phyloP scores from a whole-genome alignment of 2,113 vertebrate species.

The Pangasianodon hypophthalmus region DNA sequence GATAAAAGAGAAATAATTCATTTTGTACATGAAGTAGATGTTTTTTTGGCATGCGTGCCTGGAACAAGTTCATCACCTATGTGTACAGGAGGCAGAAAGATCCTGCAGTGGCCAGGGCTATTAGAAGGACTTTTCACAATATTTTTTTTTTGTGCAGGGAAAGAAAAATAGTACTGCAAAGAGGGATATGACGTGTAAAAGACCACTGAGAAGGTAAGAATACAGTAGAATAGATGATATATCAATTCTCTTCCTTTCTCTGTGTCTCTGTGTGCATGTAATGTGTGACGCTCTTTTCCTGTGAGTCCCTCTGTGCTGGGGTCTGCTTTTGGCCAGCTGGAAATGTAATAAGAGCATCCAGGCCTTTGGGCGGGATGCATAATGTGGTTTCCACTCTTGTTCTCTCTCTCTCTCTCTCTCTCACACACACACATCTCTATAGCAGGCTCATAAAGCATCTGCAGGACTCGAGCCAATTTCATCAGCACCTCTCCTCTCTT shows the following conservation, averaged over 20 bases:
- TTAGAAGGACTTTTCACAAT: not conserved
- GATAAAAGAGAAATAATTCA: not conserved
- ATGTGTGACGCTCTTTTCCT: slow-evolving; percentile 13
- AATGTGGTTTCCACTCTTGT: slow-evolving; percentile 40
- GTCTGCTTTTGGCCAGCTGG: slow-evolving; percentile 41
- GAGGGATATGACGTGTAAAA: not conserved
- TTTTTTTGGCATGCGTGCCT: not conserved
- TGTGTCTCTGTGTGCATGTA: not conserved
- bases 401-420: slow-evolving; percentile 22
- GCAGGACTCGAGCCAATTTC: slow-evolving; percentile 41
- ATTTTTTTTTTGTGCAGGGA: not conserved
- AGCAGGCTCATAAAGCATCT: slow-evolving; percentile 38
- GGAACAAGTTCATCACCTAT: not conserved
- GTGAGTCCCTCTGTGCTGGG: slow-evolving; percentile 31
- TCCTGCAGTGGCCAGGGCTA: not conserved
- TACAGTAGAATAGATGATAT: not conserved
- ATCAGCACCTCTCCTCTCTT: slow-evolving; percentile 40
- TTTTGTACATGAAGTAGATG: not conserved
- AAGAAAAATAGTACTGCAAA: slow-evolving; percentile 4
- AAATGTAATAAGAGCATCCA: slow-evolving; percentile 52
- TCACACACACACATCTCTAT: not conserved
- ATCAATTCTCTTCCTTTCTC: not conserved
- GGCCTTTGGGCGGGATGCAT: slow-evolving; percentile 46
- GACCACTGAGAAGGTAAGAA: not conserved
- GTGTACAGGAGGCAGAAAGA: not conserved